Evolutionary conservation across 2,888 invertebrate genomes (phyloP).

Genomic region (Xylophagus ater): DNA sequence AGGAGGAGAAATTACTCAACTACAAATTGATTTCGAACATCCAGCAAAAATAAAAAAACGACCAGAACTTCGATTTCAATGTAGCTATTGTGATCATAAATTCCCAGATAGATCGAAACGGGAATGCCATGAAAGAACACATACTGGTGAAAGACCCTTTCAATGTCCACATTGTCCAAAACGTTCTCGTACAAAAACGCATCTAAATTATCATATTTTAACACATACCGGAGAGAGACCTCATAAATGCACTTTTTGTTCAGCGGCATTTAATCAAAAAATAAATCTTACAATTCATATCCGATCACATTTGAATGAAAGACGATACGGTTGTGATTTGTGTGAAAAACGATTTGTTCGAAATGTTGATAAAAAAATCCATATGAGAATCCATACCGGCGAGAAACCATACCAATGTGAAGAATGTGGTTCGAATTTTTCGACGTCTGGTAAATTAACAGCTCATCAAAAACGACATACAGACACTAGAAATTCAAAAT

Average conservation of each 20-base stretch:
- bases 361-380: slow-evolving; percentile 16
- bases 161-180: slow-evolving; percentile 6
- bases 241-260: slow-evolving; percentile 19
- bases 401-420: slow-evolving; percentile 20
- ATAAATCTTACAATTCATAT: slow-evolving; percentile 18
- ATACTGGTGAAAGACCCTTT: not conserved
- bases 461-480: slow-evolving; percentile 18
- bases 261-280: slow-evolving; percentile 16
- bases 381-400: slow-evolving; percentile 18
- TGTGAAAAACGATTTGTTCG: slow-evolving; percentile 19
- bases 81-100: slow-evolving; percentile 11
- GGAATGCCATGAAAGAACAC: slow-evolving; percentile 8
- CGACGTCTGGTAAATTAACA: slow-evolving; percentile 15
- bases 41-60: not conserved
- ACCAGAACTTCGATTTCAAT: slow-evolving; percentile 9
- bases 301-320: slow-evolving; percentile 17
- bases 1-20: too few relatives aligned
- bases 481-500: slow-evolving; percentile 17
- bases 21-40: not conserved
- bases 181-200: not conserved
- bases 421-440: slow-evolving; percentile 15
- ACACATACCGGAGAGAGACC: slow-evolving; percentile 13
- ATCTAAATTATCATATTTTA: slow-evolving; percentile 4
- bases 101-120: slow-evolving; percentile 8
- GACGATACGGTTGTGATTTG: slow-evolving; percentile 13